These are phyloP conservation scores for Anoura caudifer DNA, from an alignment of 2,113 vertebrate genomes.

Conservation along the genomic window DNA sequence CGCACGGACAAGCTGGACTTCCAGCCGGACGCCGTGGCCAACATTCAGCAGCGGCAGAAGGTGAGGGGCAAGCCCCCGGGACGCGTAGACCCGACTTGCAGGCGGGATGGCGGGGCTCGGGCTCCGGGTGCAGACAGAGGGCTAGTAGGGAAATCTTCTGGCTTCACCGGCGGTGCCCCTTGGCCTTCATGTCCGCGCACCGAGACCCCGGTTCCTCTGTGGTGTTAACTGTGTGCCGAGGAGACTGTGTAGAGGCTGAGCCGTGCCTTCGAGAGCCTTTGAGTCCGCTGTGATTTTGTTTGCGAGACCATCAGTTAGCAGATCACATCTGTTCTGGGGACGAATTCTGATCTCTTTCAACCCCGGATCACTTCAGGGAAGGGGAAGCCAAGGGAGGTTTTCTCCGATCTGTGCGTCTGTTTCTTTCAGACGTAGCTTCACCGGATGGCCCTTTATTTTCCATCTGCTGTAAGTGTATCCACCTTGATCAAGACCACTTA, in stretches of 20 bases:
- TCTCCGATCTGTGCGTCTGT: neutral
- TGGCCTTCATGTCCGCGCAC: neutral
- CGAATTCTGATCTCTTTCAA: neutral
- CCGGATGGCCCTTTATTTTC: neutral
- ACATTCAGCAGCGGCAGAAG: slow-evolving; percentile 96
- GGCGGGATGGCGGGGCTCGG: neutral
- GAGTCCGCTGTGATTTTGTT: neutral
- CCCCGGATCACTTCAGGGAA: neutral
- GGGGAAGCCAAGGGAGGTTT: neutral
- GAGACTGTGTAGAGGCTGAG: too few species aligned
- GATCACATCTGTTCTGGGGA: neutral
- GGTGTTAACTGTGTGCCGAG: neutral
- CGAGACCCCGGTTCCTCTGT: neutral
- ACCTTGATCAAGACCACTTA: neutral
- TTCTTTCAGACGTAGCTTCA: neutral
- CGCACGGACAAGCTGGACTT: slow-evolving; percentile 98
- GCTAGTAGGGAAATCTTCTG: neutral
- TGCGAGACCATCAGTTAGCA: neutral
- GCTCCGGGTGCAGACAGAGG: neutral
- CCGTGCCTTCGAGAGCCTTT: rapidly evolving
- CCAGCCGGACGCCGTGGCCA: slow-evolving; percentile 93
- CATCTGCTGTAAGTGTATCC: neutral
- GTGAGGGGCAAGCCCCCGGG: slow-evolving; percentile 73
- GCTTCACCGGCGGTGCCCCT: neutral
- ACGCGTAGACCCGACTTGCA: rapidly evolving